Conservation (phyloP, 2,888 invertebrate species). For the Zygogramma bicolorata region DNA sequence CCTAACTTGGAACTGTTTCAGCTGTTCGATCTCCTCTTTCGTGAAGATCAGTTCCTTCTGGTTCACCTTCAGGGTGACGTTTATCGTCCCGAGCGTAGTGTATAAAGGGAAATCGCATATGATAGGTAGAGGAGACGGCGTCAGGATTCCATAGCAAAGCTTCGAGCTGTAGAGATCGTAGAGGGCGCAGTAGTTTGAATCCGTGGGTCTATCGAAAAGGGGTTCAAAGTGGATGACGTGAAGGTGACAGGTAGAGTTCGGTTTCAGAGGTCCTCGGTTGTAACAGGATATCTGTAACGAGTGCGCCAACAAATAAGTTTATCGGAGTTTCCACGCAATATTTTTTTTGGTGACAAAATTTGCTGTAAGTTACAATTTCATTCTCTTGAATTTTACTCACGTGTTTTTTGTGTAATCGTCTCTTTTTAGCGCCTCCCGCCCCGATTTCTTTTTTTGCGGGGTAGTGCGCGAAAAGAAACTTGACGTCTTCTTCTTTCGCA, state of each 20-base stretch:
- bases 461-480: slow-evolving; percentile 77
- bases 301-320: too few relatives aligned
- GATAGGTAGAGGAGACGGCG: slow-evolving; percentile 71
- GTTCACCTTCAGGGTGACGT: slow-evolving; percentile 70
- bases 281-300: slow-evolving; percentile 24
- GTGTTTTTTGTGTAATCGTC: slow-evolving; percentile 65
- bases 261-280: slow-evolving; percentile 58
- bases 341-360: too few relatives aligned
- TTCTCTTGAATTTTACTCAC: slow-evolving; percentile 73
- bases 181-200: slow-evolving; percentile 69
- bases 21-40: slow-evolving; percentile 67
- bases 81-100: slow-evolving; percentile 74
- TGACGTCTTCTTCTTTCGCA: slow-evolving; percentile 65
- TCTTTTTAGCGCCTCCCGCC: slow-evolving; percentile 56
- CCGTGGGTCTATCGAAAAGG: slow-evolving; percentile 66
- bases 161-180: slow-evolving; percentile 69
- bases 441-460: slow-evolving; percentile 60
- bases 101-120: slow-evolving; percentile 81
- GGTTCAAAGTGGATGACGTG: slow-evolving; percentile 74
- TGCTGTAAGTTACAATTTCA: neutral
- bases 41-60: slow-evolving; percentile 66
- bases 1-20: slow-evolving; percentile 78
- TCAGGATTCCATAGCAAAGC: slow-evolving; percentile 75
- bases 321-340: too few relatives aligned
- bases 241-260: slow-evolving; percentile 62